Evolutionary conservation across 2,797 vertebrate genomes (phyloP).

Genomic region (Hypotaenidia philippensis): DNA sequence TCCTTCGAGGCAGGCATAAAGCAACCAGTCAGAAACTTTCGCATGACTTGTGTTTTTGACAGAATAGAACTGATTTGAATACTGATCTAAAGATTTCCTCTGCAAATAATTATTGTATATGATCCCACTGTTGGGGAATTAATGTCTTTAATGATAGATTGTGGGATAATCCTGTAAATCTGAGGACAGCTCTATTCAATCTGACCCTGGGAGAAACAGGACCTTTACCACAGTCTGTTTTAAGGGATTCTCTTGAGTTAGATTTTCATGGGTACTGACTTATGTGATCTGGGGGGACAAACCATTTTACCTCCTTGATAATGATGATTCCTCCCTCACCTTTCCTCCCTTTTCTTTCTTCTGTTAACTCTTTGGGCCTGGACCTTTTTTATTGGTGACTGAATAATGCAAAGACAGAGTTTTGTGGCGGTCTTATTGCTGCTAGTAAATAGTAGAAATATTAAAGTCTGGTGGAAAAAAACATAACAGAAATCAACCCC

Average conservation of each 20-base stretch:
- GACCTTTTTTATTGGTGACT: not conserved
- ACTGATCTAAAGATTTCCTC: not conserved
- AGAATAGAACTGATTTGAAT: not conserved
- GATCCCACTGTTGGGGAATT: not conserved
- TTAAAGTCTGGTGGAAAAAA: not conserved
- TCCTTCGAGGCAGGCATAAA: not conserved
- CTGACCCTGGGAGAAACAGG: not conserved
- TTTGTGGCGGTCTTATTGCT: not conserved
- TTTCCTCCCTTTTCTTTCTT: not conserved
- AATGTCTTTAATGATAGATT: not conserved
- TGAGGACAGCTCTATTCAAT: not conserved
- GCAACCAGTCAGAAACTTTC: slow-evolving; percentile 20
- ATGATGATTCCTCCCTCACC: not conserved
- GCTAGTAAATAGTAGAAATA: not conserved
- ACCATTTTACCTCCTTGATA: not conserved
- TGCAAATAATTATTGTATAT: not conserved
- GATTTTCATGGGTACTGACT: not conserved
- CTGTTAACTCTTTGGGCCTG: not conserved
- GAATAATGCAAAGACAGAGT: not conserved
- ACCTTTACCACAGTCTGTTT: not conserved
- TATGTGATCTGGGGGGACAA: not conserved
- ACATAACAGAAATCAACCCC: not conserved
- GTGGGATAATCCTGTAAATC: not conserved
- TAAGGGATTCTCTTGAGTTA: not conserved
- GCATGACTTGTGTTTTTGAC: not conserved